phyloP scores from a whole-genome alignment of 2,888 invertebrate species.

The Epistrophella euchroma region DNA sequence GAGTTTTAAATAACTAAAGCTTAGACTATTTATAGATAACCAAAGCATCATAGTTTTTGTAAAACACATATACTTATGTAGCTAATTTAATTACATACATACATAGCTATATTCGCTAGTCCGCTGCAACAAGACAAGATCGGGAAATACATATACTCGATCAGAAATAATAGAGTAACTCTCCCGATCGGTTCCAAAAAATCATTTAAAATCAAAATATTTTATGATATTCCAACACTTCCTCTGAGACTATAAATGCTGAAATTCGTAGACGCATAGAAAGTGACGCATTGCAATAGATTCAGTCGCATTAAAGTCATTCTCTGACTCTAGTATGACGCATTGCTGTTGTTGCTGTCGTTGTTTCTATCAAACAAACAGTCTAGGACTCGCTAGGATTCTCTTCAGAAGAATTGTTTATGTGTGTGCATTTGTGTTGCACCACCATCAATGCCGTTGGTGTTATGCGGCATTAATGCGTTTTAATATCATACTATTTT shows the following conservation, averaged over 20 bases:
- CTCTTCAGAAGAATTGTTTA: neutral
- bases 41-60: no score
- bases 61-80: no score
- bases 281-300: constrained; percentile 57
- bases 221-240: neutral
- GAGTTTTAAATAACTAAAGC: no score
- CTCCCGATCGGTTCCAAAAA: no score
- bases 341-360: constrained; percentile 32
- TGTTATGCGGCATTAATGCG: constrained; percentile 66
- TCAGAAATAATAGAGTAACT: no score
- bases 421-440: constrained; percentile 5
- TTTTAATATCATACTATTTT: constrained; percentile 23
- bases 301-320: constrained; percentile 43
- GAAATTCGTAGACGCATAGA: constrained; percentile 49
- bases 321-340: constrained; percentile 29
- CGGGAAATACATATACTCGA: no score
- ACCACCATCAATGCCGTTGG: constrained; percentile 20
- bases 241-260: neutral
- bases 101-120: no score
- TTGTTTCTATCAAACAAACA: constrained; percentile 33
- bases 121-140: no score
- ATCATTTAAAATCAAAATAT: no score
- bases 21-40: no score
- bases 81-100: no score
- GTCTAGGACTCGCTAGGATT: neutral